These are phyloP conservation scores for Neodiprion lecontei DNA, from an alignment of 1,140 invertebrate genomes.

Conservation along the genomic window DNA sequence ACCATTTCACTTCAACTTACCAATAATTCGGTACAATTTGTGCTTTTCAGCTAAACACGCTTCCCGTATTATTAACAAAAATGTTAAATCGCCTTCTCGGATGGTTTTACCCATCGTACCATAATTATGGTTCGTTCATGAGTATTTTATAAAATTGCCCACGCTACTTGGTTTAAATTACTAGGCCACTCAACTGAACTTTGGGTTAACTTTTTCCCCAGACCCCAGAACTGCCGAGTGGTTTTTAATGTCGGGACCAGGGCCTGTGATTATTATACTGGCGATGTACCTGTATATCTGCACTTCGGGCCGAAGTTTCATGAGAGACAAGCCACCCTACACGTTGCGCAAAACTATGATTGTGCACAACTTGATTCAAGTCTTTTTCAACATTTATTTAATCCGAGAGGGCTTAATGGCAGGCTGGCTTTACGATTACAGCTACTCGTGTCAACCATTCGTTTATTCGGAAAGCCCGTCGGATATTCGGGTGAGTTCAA, in stretches of 20 bases:
- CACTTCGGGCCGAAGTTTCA: constrained; percentile 79
- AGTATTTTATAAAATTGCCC: too few species aligned
- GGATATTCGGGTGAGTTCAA: constrained; percentile 73
- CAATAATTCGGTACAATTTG: too few species aligned
- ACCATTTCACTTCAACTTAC: too few species aligned
- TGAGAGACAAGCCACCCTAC: constrained; percentile 85
- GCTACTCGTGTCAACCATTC: constrained; percentile 83
- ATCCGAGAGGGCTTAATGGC: constrained; percentile 70
- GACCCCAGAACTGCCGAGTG: constrained; percentile 86
- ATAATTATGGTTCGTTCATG: too few species aligned
- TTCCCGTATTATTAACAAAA: too few species aligned
- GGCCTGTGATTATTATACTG: constrained; percentile 77
- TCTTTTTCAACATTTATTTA: constrained; percentile 75
- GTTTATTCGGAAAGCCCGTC: constrained; percentile 77
- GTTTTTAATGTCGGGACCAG: constrained; percentile 82
- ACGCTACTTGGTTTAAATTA: too few species aligned
- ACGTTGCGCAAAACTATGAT: constrained; percentile 78
- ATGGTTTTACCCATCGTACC: too few species aligned
- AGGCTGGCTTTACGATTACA: constrained; percentile 78
- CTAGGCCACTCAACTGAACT: too few species aligned
- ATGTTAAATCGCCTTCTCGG: too few species aligned
- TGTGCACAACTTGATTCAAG: constrained; percentile 82
- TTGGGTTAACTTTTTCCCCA: constrained; percentile 55
- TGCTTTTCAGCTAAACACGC: too few species aligned
- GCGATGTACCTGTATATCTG: constrained; percentile 80